Percentiles rank a stretch among this genome's conserved stretches.
These are phyloP conservation scores for Hephaestus fuliginosus DNA, from an alignment of 2,797 vertebrate species.

Conservation along the genomic window DNA sequence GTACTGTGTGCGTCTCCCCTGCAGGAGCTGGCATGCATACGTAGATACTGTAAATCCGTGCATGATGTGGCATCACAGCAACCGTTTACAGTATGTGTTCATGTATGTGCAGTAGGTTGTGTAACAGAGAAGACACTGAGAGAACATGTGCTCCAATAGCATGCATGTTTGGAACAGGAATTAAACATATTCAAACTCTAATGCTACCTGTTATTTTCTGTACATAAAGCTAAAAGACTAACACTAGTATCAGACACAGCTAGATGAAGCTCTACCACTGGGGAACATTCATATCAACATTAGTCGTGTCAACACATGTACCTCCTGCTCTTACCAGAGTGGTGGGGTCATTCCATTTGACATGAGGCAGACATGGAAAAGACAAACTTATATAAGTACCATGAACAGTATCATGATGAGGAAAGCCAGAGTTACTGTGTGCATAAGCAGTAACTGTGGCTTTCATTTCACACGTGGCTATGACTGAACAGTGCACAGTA, in stretches of 20 bases:
- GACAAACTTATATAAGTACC: constrained; percentile 97
- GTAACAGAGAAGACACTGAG: constrained; percentile 30
- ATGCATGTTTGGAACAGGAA: constrained; percentile 61
- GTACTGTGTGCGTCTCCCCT: constrained; percentile 26
- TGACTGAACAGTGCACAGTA: constrained; percentile 50
- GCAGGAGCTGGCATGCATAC: constrained; percentile 55
- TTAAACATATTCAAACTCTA: constrained; percentile 14
- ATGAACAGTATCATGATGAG: constrained; percentile 68
- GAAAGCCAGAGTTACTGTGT: constrained; percentile 48
- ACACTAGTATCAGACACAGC: constrained; percentile 54
- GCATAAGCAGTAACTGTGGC: constrained; percentile 43
- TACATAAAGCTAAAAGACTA: constrained; percentile 25
- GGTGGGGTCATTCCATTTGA: constrained; percentile 95
- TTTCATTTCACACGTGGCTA: constrained; percentile 46
- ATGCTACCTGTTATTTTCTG: not conserved
- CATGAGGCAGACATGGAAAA: constrained; percentile 98
- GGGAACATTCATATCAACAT: constrained; percentile 59
- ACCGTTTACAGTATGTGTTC: constrained; percentile 31
- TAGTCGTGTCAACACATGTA: constrained; percentile 89
- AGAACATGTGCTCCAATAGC: constrained; percentile 34
- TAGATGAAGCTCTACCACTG: constrained; percentile 56
- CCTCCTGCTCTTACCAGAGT: constrained; percentile 99
- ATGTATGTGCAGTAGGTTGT: constrained; percentile 22
- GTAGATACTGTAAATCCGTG: constrained; percentile 26
- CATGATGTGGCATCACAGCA: constrained; percentile 30